A percentile compares a stretch with the other conserved stretches of the same genome.
Evolutionary conservation across 2,113 vertebrate genomes (phyloP).

Genomic region (Paracanthobrama guichenoti): DNA sequence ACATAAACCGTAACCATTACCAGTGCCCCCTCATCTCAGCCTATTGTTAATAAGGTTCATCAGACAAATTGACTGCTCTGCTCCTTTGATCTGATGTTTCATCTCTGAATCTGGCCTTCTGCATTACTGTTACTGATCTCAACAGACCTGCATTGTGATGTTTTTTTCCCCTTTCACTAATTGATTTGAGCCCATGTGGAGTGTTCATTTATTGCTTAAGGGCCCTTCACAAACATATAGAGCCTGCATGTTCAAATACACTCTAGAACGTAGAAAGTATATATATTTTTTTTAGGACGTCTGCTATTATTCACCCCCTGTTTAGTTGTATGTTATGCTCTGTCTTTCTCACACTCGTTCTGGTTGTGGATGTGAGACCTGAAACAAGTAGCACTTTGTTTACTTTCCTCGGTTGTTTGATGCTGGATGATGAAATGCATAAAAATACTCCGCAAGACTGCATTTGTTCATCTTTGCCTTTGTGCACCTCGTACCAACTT

Average conservation of each 20-base stretch:
- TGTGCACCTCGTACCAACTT: constrained; percentile 54
- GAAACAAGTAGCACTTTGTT: constrained; percentile 69
- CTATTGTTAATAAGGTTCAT: constrained; percentile 47
- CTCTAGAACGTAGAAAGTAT: no score
- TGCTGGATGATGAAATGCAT: constrained; percentile 77
- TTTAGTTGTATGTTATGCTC: constrained; percentile 28
- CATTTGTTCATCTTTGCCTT: constrained; percentile 65
- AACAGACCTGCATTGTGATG: constrained; percentile 20
- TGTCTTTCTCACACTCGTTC: constrained; percentile 26
- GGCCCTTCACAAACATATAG: constrained; percentile 34
- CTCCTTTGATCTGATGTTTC: constrained; percentile 51
- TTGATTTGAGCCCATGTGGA: constrained; percentile 49
- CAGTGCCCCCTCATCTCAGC: constrained; percentile 11
- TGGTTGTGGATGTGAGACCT: constrained; percentile 62
- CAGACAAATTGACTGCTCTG: constrained; percentile 44
- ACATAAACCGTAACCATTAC: constrained; percentile 17
- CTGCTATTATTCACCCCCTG: not conserved
- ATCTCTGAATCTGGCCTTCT: constrained; percentile 37
- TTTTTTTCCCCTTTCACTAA: constrained; percentile 27
- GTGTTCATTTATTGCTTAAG: constrained; percentile 34
- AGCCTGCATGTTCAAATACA: not conserved
- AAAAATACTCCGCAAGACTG: constrained; percentile 75
- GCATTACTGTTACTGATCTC: constrained; percentile 35
- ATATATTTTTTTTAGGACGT: constrained; percentile 37
- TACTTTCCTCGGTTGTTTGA: constrained; percentile 70